Base-by-base conservation (phyloP, 2,888 invertebrate genomes). In the Sinhomidia bicolor region DNA sequence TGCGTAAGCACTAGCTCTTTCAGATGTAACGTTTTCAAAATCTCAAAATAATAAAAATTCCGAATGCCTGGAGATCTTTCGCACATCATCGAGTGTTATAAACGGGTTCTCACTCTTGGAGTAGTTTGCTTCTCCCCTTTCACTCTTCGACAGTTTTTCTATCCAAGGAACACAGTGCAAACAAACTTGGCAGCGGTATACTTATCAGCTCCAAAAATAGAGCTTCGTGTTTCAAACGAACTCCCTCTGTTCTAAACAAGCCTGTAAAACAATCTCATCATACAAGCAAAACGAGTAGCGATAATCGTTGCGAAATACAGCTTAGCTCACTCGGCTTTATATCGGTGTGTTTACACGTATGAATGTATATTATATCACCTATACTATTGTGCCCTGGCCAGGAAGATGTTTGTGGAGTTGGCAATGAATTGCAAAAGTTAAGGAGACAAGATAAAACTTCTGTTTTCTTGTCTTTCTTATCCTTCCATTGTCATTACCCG, bases 191-290 rank as follows among this genome's bases (percentile, higher is more conserved):
- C 87, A 88, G 60, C 81, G 57, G 54, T 88, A 44, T 88, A 74
- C 82, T 78, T 36, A 88, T 76, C 87, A 51, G 87, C 82, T 88
- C 87, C 87, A 88, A 88, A 88, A 88, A 88, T 88, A 88, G 87
- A 88, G 87, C 62, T 47, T 74, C 71, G 68, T 60, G 79, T 79
- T 85, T 54, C 54, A 83, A 83, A 36, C 62, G n/a, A 76, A 36
- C 74, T 23, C 83, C 54, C 29, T 71, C 36, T 71, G 44, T 23
- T 41, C 57, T 71, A 71, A 41, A 54, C 32, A 20, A 44, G 14
- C 65, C 26, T 81, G 83, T 83, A 57, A 74, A 74, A 71, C 71
- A 71, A 68, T 83, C 68, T 57, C 68, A 32, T 54, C 74, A 23
- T 57, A 41, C 44, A 84, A 51, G 51, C 32, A 54, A 71, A 51